Evolutionary conservation across 2,888 invertebrate species (phyloP).

Genomic region (Pollenia griseotomentosa): DNA sequence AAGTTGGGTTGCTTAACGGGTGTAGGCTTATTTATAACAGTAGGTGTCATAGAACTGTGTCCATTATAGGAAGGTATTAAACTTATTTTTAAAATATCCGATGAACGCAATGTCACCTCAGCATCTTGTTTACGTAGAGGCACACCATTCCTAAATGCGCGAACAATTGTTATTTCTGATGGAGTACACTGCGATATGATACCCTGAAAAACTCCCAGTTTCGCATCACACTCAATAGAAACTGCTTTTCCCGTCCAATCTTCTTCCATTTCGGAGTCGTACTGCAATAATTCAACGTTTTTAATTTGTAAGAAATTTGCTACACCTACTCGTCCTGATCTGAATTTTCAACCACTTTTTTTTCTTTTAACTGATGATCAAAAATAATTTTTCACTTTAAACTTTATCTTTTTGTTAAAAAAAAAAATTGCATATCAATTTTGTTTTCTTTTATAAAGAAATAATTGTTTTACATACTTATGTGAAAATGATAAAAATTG

Average conservation of each 20-base stretch:
- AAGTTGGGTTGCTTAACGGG: slow-evolving; percentile 83
- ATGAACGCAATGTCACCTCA: slow-evolving; percentile 86
- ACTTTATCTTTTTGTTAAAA: slow-evolving; percentile 33
- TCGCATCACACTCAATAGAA: slow-evolving; percentile 92
- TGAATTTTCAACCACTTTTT: slow-evolving; percentile 4
- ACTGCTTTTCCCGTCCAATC: slow-evolving; percentile 90
- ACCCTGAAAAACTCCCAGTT: slow-evolving; percentile 91
- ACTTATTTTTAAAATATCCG: slow-evolving; percentile 90
- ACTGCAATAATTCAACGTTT: neutral
- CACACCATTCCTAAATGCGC: slow-evolving; percentile 92
- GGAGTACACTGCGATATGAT: slow-evolving; percentile 90
- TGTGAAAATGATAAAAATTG: neutral
- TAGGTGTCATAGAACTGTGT: slow-evolving; percentile 80
- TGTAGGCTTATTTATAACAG: slow-evolving; percentile 84
- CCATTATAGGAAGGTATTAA: slow-evolving; percentile 88
- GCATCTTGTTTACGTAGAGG: slow-evolving; percentile 85
- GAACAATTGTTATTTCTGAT: slow-evolving; percentile 89
- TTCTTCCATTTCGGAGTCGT: slow-evolving; percentile 76
- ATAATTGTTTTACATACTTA: neutral
- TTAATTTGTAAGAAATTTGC: neutral
- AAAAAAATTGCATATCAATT: slow-evolving; percentile 4
- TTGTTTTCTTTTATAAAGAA: neutral
- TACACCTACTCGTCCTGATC: slow-evolving; percentile 1
- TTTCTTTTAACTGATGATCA: neutral
- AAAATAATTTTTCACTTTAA: slow-evolving; percentile 37